Conservation (phyloP, 64 coral and sea anemone species). For the Cladopsammia gracilis region DNA sequence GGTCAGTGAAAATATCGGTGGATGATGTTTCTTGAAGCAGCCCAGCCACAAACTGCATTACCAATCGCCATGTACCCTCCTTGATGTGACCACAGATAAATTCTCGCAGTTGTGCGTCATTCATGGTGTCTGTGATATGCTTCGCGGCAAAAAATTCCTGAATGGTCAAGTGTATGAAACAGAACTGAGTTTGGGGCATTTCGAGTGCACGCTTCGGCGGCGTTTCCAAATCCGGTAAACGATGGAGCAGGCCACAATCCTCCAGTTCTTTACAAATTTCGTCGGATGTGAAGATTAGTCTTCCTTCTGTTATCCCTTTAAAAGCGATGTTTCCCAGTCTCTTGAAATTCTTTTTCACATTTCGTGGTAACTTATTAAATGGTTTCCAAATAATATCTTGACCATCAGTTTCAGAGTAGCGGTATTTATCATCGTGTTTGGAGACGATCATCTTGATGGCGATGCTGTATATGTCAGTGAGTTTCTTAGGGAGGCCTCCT, state of each 20-base stretch:
- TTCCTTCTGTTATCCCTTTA: constrained; percentile 14
- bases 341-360: background rate
- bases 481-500: background rate
- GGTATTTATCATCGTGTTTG: background rate
- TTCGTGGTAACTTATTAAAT: background rate
- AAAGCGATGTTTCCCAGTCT: constrained; percentile 51
- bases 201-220: background rate
- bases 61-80: constrained; percentile 37
- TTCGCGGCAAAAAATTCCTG: constrained; percentile 82
- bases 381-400: background rate
- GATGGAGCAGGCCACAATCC: constrained; percentile 74
- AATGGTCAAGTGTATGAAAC: constrained; percentile 76
- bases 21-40: constrained; percentile 2
- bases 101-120: background rate
- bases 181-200: constrained; percentile 6
- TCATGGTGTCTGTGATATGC: constrained; percentile 24
- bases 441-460: constrained; percentile 20
- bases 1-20: background rate
- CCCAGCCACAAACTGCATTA: constrained; percentile 67
- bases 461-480: constrained; percentile 52
- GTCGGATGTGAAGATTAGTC: constrained; percentile 31
- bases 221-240: constrained; percentile 25
- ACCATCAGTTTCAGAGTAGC: background rate
- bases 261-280: constrained; percentile 23
- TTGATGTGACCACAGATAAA: constrained; percentile 16